Conservation (phyloP, 2,797 vertebrate genomes). For the Crypturellus tataupa region DNA sequence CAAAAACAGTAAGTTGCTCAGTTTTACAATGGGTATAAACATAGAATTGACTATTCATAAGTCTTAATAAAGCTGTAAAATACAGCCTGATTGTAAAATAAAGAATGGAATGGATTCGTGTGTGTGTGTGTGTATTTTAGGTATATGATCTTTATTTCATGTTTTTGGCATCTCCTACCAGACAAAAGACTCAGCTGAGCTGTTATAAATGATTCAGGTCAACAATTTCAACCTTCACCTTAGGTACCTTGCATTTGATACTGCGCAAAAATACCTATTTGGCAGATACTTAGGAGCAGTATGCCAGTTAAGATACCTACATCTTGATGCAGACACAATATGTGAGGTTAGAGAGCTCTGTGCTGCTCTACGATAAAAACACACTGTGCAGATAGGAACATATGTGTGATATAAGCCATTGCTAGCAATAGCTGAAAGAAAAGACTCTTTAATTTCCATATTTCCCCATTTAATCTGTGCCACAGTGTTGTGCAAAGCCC, state of each 20-base stretch:
- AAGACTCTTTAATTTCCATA: background rate
- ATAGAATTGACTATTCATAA: slow-evolving; percentile 61
- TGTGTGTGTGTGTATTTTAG: background rate
- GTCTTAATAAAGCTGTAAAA: slow-evolving; percentile 68
- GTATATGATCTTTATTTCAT: background rate
- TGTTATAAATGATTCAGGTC: background rate
- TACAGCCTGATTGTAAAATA: slow-evolving; percentile 47
- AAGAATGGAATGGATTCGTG: slow-evolving; percentile 8
- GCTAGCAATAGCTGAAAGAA: background rate
- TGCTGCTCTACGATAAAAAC: background rate
- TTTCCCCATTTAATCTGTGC: background rate
- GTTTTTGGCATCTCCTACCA: background rate
- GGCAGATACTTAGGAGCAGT: background rate
- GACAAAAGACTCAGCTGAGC: background rate
- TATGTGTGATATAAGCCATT: background rate
- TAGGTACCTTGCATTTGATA: background rate
- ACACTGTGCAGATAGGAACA: background rate
- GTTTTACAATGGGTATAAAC: slow-evolving; percentile 62
- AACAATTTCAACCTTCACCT: background rate
- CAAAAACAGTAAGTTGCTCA: slow-evolving; percentile 60
- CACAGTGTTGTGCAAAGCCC: background rate
- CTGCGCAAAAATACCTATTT: background rate
- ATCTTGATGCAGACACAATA: background rate
- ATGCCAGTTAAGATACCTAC: background rate
- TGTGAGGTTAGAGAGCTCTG: background rate